Percentiles rank a stretch among this genome's conserved stretches.
Evolutionary conservation across 2,888 invertebrate genomes (phyloP).

Genomic region (Apamea epomidion): DNA sequence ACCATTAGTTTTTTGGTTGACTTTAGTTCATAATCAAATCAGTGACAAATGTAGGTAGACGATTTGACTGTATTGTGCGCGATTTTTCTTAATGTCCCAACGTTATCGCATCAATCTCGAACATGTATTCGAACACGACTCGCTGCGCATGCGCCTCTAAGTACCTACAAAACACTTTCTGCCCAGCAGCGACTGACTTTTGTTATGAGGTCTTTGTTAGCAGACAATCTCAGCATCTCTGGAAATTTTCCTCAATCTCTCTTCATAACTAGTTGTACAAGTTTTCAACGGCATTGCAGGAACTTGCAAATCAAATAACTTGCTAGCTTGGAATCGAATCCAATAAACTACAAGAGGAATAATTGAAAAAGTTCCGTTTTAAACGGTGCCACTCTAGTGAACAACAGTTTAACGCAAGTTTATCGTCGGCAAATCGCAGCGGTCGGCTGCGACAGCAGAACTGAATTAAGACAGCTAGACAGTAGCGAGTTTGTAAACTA

Average conservation of each 20-base stretch:
- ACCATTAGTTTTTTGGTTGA: background rate
- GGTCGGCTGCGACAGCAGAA: slow-evolving; percentile 77
- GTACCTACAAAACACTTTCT: slow-evolving; percentile 49
- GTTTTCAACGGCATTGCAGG: slow-evolving; percentile 63
- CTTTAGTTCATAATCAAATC: background rate
- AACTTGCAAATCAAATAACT: slow-evolving; percentile 79
- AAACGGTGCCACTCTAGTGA: slow-evolving; percentile 71
- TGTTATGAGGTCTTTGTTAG: slow-evolving; percentile 60
- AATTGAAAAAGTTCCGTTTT: slow-evolving; percentile 81
- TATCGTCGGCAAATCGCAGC: slow-evolving; percentile 73
- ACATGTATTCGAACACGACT: slow-evolving; percentile 1
- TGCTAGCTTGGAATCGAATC: slow-evolving; percentile 74
- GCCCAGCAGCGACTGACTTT: slow-evolving; percentile 51
- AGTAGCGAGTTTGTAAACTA: slow-evolving; percentile 78
- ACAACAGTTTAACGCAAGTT: slow-evolving; percentile 76
- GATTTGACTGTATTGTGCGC: background rate
- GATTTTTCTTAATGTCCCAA: background rate
- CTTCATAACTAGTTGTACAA: slow-evolving; percentile 68
- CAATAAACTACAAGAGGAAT: slow-evolving; percentile 75
- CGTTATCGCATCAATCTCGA: slow-evolving; percentile 15
- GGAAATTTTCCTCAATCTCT: slow-evolving; percentile 60
- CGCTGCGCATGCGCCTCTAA: slow-evolving; percentile 15
- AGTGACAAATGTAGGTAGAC: background rate
- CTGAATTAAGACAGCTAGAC: slow-evolving; percentile 81
- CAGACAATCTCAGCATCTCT: slow-evolving; percentile 55